Conservation (phyloP, 2,888 invertebrate genomes). For the Brassicogethes aeneus region DNA sequence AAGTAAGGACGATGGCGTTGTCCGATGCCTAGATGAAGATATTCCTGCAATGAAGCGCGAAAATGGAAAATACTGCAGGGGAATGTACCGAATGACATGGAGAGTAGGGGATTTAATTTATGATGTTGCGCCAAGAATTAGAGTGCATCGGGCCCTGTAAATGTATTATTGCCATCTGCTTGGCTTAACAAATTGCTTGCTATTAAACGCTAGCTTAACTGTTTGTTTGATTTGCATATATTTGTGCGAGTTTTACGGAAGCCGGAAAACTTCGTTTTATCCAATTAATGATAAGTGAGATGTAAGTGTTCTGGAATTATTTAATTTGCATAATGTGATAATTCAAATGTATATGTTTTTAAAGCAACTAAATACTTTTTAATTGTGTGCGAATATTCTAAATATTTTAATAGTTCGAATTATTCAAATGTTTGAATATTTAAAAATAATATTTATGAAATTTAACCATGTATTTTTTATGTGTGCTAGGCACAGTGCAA, state of each 20-base stretch:
- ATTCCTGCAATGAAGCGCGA: constrained; percentile 18
- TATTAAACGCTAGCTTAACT: constrained; percentile 13
- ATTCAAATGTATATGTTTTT: not conserved
- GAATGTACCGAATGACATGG: constrained; percentile 11
- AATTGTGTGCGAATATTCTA: too few species aligned
- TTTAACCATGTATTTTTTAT: too few species aligned
- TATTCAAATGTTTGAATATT: too few species aligned
- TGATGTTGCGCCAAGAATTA: constrained; percentile 34
- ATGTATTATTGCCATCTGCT: constrained; percentile 35
- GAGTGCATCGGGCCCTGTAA: constrained; percentile 37
- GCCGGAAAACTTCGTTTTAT: constrained; percentile 1
- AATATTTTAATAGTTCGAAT: too few species aligned
- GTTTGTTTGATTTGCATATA: constrained; percentile 6
- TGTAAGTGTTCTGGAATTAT: constrained; percentile 18
- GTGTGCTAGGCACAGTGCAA: too few species aligned
- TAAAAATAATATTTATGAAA: too few species aligned
- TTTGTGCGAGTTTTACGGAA: not conserved
- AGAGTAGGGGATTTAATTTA: constrained; percentile 29
- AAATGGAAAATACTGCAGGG: constrained; percentile 7
- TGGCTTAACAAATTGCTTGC: constrained; percentile 32
- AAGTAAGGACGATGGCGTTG: not conserved
- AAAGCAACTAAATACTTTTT: too few species aligned
- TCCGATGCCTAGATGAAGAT: constrained; percentile 25
- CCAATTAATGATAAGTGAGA: constrained; percentile 21
- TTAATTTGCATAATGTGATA: constrained; percentile 21